Conservation (phyloP, 1,140 invertebrate genomes). For the Drosophila tani region DNA sequence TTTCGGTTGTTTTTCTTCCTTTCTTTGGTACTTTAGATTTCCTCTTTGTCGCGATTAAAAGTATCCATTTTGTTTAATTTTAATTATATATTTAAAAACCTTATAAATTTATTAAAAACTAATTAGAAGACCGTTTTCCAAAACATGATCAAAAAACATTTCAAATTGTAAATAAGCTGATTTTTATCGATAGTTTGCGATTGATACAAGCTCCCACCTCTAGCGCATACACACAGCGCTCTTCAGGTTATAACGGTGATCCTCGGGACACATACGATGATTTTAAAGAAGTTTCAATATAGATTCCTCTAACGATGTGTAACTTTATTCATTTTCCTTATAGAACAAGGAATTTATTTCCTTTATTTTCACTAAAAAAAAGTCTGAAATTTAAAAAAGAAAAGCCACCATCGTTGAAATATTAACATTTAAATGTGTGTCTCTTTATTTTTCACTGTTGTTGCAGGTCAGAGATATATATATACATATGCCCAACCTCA, state of each 20-base stretch:
- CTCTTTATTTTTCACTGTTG: constrained; percentile 1
- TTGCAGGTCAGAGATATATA: not conserved
- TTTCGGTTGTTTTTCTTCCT: not conserved
- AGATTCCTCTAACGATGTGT: too few species aligned
- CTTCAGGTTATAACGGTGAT: too few species aligned
- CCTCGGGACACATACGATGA: too few species aligned
- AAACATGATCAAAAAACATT: not conserved
- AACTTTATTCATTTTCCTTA: too few species aligned
- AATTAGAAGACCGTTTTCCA: not conserved
- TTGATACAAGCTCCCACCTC: too few species aligned
- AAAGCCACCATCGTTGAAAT: not conserved
- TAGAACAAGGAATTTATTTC: too few species aligned
- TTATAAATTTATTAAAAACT: not conserved
- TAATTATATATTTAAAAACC: too few species aligned
- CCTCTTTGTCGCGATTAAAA: not conserved
- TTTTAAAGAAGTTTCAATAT: too few species aligned
- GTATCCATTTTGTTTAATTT: not conserved
- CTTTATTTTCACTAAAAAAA: too few species aligned
- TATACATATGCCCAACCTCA: not conserved
- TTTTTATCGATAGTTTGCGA: too few species aligned
- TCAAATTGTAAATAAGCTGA: too few species aligned
- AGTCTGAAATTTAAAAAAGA: not conserved
- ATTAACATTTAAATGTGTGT: constrained; percentile 8
- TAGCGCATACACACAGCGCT: too few species aligned
- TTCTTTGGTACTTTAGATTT: not conserved